Evolutionary conservation across 64 coral and sea anemone species (phyloP).

Genomic region (Actinia tenebrosa): DNA sequence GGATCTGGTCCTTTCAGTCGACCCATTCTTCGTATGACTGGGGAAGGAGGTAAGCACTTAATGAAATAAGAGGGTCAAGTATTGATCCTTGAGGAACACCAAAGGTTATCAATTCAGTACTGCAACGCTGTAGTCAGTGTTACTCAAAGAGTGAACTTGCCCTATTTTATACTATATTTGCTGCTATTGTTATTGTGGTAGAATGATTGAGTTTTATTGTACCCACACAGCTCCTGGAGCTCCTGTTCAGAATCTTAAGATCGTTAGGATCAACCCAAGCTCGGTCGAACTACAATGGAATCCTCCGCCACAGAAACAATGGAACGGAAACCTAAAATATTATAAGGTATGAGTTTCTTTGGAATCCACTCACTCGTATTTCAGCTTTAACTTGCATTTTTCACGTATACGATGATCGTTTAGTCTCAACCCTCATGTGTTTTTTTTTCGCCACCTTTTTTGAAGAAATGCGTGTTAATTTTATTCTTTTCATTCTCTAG

Average conservation of each 20-base stretch:
- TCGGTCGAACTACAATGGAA: slow-evolving; percentile 75
- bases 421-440: too few relatives aligned
- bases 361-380: too few relatives aligned
- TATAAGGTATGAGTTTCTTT: slow-evolving; percentile 53
- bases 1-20: slow-evolving; percentile 53
- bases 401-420: too few relatives aligned
- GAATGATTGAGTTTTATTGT: not conserved
- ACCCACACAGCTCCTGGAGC: slow-evolving; percentile 51
- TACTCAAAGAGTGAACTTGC: not conserved
- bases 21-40: slow-evolving; percentile 49
- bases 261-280: slow-evolving; percentile 50
- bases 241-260: slow-evolving; percentile 48
- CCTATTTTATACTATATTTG: not conserved
- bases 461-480: not conserved
- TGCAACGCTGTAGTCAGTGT: not conserved
- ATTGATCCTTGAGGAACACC: not conserved
- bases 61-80: not conserved
- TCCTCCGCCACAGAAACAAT: slow-evolving; percentile 77
- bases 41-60: slow-evolving; percentile 62
- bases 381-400: too few relatives aligned
- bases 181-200: not conserved
- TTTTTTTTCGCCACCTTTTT: too few relatives aligned
- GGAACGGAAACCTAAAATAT: slow-evolving; percentile 59
- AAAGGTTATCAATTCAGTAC: not conserved
- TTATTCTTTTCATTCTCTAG: not conserved